phyloP scores from a whole-genome alignment of 2,888 invertebrate genomes.

The Orthosia incerta region DNA sequence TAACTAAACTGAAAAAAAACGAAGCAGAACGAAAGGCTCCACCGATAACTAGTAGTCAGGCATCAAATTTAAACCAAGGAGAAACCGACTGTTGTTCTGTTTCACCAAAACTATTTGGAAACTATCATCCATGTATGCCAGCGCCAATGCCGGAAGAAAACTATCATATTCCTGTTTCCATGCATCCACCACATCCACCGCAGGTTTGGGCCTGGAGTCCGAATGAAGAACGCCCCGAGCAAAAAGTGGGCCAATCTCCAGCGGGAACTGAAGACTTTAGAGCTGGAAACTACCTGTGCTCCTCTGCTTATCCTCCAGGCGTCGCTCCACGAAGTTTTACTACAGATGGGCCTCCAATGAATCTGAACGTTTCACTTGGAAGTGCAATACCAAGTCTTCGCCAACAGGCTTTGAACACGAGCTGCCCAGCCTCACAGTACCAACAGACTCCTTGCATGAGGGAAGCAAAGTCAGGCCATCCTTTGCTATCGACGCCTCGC shows the following conservation, averaged over 20 bases:
- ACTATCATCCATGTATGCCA: not conserved
- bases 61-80: slow-evolving; percentile 29
- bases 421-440: not conserved
- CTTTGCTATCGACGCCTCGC: slow-evolving; percentile 34
- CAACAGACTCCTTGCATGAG: not conserved
- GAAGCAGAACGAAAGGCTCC: slow-evolving; percentile 65
- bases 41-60: slow-evolving; percentile 41
- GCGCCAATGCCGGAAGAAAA: not conserved
- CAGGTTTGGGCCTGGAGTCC: slow-evolving; percentile 9
- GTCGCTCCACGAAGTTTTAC: not conserved
- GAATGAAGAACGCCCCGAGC: not conserved
- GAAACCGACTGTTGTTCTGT: not conserved
- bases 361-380: slow-evolving; percentile 6
- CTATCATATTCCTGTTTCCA: slow-evolving; percentile 6
- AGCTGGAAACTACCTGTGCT: slow-evolving; percentile 15
- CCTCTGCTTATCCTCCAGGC: slow-evolving; percentile 12
- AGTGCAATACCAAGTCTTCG: slow-evolving; percentile 1
- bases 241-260: slow-evolving; percentile 6
- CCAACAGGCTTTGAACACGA: slow-evolving; percentile 3
- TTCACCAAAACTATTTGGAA: slow-evolving; percentile 10
- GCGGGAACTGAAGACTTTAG: slow-evolving; percentile 12
- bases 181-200: not conserved
- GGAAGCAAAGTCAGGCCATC: slow-evolving; percentile 16
- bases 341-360: not conserved
- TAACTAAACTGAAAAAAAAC: slow-evolving; percentile 70